Evolutionary conservation across 2,888 invertebrate genomes (phyloP), one percentile per base, ranked within the genome.

Genomic region (Cabera pusaria): DNA sequence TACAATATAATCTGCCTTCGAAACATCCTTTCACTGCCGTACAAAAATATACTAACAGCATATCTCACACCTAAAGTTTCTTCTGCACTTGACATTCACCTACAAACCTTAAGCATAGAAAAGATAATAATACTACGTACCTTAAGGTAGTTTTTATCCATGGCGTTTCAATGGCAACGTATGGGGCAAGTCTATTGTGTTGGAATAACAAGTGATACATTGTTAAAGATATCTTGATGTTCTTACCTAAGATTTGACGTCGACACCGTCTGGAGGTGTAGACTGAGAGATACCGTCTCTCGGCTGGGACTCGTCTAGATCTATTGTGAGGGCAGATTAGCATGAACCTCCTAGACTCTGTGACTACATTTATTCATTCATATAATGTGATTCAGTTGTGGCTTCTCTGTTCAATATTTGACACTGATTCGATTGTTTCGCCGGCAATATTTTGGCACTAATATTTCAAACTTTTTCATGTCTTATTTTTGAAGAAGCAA

Each of bases 121-220:
- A n/a, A n/a, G n/a, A n/a, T n/a, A n/a, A n/a, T n/a, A n/a, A n/a
- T n/a, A n/a, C 49, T 42, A 54, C 47, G 49, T 47, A 44, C 28
- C 34, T 21, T 43, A 44, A 49, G 53, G 44, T 42, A 44, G 35
- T 37, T 45, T 47, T 44, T 48, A 33, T 42, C 43, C 35, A 32
- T 44, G 27, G 44, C 32, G 45, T 44, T 38, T 46, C 45, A 50
- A 48, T 42, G 33, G 41, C 41, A 21, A 29, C 16, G 27, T 39
- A 42, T 44, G 40, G 47, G 44, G 39, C 39, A 45, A 42, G 31
- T 43, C 49, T 49, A 47, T 52, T 52, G 52, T 52, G 27, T 44
- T 43, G 46, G 45, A 53, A 53, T 53, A 50, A 53, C 52, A 53
- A 50, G 52, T 50, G 52, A 48, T 42, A 44, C 40, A 48, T 53